Evolutionary conservation across 2,888 invertebrate genomes (phyloP).

Genomic region (Crioceris asparagi): DNA sequence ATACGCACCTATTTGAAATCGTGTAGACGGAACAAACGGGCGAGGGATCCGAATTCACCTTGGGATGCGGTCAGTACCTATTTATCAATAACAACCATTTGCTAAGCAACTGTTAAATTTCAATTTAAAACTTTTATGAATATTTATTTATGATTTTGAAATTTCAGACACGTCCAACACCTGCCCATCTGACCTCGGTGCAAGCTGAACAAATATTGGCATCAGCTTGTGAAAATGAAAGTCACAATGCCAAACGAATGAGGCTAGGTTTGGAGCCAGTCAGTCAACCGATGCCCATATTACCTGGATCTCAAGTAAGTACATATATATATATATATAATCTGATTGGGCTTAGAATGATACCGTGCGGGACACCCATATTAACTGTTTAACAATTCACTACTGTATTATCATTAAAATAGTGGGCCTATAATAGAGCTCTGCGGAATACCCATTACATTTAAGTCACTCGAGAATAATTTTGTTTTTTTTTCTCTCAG

Average conservation of each 20-base stretch:
- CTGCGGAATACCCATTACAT: too few relatives aligned
- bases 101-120: too few relatives aligned
- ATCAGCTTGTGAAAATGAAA: slow-evolving; percentile 94
- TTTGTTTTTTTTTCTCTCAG: slow-evolving; percentile 38
- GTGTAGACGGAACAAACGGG: slow-evolving; percentile 87
- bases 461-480: too few relatives aligned
- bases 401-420: too few relatives aligned
- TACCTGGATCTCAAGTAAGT: slow-evolving; percentile 53
- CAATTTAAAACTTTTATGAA: too few relatives aligned
- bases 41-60: slow-evolving; percentile 65
- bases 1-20: slow-evolving; percentile 93
- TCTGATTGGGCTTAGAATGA: too few relatives aligned
- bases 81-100: too few relatives aligned
- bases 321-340: background rate
- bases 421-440: too few relatives aligned
- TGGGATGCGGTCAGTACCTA: slow-evolving; percentile 75
- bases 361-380: too few relatives aligned
- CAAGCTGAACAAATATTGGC: slow-evolving; percentile 94
- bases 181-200: slow-evolving; percentile 91
- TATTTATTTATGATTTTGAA: background rate
- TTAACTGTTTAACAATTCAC: too few relatives aligned
- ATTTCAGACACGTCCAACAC: slow-evolving; percentile 78
- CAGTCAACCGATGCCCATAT: slow-evolving; percentile 76
- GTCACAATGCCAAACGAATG: slow-evolving; percentile 95
- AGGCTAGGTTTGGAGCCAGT: slow-evolving; percentile 90